Evolutionary conservation across 2,888 invertebrate species (phyloP).

Genomic region (Taenaris catops): DNA sequence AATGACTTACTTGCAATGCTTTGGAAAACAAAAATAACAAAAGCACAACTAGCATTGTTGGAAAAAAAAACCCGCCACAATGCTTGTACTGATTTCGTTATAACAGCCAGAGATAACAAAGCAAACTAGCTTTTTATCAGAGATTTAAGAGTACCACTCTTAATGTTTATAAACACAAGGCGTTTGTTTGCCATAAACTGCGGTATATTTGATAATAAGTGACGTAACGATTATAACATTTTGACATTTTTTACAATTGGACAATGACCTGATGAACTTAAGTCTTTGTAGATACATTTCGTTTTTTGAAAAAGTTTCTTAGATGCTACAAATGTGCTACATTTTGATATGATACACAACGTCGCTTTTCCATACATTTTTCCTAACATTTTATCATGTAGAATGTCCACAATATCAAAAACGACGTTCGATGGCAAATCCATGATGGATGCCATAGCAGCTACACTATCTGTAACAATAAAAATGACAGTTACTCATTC

Average conservation of each 20-base stretch:
- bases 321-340: slow-evolving; percentile 48
- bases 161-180: slow-evolving; percentile 28
- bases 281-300: slow-evolving; percentile 53
- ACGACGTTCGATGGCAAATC: slow-evolving; percentile 63
- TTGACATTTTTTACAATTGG: slow-evolving; percentile 43
- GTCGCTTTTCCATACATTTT: slow-evolving; percentile 64
- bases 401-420: slow-evolving; percentile 61
- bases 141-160: slow-evolving; percentile 19
- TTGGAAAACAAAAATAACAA: slow-evolving; percentile 11
- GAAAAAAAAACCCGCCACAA: slow-evolving; percentile 11
- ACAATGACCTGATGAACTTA: slow-evolving; percentile 53
- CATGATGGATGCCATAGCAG: slow-evolving; percentile 60
- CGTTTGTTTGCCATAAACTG: slow-evolving; percentile 18
- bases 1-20: slow-evolving; percentile 12
- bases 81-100: slow-evolving; percentile 9
- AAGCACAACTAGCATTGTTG: slow-evolving; percentile 7
- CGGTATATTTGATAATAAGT: slow-evolving; percentile 15
- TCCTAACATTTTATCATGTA: slow-evolving; percentile 60
- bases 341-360: slow-evolving; percentile 58
- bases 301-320: slow-evolving; percentile 56
- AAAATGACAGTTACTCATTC: no score
- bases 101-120: slow-evolving; percentile 18
- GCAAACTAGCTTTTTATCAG: slow-evolving; percentile 25
- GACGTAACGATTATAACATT: slow-evolving; percentile 35
- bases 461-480: slow-evolving; percentile 51